Percentiles rank a stretch among this genome's conserved stretches.
phyloP scores from a whole-genome alignment of 2,888 invertebrate genomes.

The Caenorhabditis macrosperma region DNA sequence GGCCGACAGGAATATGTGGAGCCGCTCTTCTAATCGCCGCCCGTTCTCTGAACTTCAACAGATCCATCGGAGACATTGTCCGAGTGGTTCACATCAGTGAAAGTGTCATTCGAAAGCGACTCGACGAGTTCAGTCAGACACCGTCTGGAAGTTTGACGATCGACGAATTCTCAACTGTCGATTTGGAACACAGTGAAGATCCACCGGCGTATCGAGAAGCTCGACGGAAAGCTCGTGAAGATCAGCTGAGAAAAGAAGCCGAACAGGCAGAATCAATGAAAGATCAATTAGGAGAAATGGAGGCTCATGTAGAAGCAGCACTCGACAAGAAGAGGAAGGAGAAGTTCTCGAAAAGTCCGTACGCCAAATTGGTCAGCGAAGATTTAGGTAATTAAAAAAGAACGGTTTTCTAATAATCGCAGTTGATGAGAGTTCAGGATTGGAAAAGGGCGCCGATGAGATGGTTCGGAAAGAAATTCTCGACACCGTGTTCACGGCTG shows the following conservation, averaged over 20 bases:
- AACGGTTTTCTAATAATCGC: not conserved
- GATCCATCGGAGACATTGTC: slow-evolving; percentile 76
- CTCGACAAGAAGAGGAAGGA: slow-evolving; percentile 75
- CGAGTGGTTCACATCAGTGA: slow-evolving; percentile 79
- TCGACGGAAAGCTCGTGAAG: slow-evolving; percentile 70
- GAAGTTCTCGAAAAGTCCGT: slow-evolving; percentile 68
- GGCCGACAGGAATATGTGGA: slow-evolving; percentile 97
- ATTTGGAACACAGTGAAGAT: slow-evolving; percentile 83
- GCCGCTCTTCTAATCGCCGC: slow-evolving; percentile 96
- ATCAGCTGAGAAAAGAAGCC: slow-evolving; percentile 69
- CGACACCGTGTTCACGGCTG: slow-evolving; percentile 40
- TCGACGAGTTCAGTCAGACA: slow-evolving; percentile 96
- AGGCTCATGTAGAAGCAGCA: slow-evolving; percentile 75
- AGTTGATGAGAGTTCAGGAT: slow-evolving; percentile 30
- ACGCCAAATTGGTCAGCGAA: slow-evolving; percentile 71
- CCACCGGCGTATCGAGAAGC: slow-evolving; percentile 77
- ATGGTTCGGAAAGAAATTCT: slow-evolving; percentile 56
- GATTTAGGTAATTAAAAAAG: slow-evolving; percentile 39
- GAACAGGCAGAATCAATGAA: slow-evolving; percentile 64
- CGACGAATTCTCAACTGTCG: slow-evolving; percentile 97
- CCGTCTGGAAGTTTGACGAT: slow-evolving; percentile 94
- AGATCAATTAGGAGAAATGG: slow-evolving; percentile 63
- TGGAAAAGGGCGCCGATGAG: slow-evolving; percentile 46
- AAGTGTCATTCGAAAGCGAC: slow-evolving; percentile 79
- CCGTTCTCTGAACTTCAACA: slow-evolving; percentile 80